Conservation (phyloP, 1,140 invertebrate species). For the Zaprionus inermis region DNA sequence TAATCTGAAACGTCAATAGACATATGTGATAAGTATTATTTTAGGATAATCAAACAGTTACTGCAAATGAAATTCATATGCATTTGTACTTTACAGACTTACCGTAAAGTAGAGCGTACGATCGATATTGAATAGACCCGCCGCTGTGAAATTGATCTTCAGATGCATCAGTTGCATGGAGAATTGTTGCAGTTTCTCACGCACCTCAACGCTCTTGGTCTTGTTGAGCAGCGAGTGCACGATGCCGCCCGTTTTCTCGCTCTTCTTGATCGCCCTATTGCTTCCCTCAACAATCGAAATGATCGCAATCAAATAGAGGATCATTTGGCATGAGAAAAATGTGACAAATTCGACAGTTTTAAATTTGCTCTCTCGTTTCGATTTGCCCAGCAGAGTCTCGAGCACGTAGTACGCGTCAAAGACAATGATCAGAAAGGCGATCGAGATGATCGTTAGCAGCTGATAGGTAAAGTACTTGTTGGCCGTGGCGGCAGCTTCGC, state of each 20-base stretch:
- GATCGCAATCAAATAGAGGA: slow-evolving; percentile 78
- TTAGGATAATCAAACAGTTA: not conserved
- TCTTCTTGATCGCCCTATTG: slow-evolving; percentile 81
- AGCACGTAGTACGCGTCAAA: slow-evolving; percentile 83
- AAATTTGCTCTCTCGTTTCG: slow-evolving; percentile 78
- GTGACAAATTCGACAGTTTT: slow-evolving; percentile 81
- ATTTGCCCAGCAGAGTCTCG: slow-evolving; percentile 81
- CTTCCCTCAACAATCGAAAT: slow-evolving; percentile 82
- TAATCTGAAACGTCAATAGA: slow-evolving; percentile 57
- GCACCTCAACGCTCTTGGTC: slow-evolving; percentile 70
- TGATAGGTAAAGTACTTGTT: slow-evolving; percentile 84
- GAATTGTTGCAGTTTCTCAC: slow-evolving; percentile 80
- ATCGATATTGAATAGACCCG: slow-evolving; percentile 82
- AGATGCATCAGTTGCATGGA: slow-evolving; percentile 80
- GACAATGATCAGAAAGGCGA: slow-evolving; percentile 82
- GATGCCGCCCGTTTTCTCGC: slow-evolving; percentile 79
- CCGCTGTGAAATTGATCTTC: slow-evolving; percentile 81
- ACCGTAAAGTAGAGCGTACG: slow-evolving; percentile 82
- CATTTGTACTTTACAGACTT: not conserved
- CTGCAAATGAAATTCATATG: not conserved
- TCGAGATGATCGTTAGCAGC: slow-evolving; percentile 78
- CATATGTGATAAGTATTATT: not conserved
- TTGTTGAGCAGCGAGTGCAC: slow-evolving; percentile 78
- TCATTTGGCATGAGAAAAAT: slow-evolving; percentile 83
- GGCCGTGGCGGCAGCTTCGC: slow-evolving; percentile 79